These are phyloP conservation scores for Leucophora obtusa DNA, from an alignment of 2,888 invertebrate species.

Conservation along the genomic window DNA sequence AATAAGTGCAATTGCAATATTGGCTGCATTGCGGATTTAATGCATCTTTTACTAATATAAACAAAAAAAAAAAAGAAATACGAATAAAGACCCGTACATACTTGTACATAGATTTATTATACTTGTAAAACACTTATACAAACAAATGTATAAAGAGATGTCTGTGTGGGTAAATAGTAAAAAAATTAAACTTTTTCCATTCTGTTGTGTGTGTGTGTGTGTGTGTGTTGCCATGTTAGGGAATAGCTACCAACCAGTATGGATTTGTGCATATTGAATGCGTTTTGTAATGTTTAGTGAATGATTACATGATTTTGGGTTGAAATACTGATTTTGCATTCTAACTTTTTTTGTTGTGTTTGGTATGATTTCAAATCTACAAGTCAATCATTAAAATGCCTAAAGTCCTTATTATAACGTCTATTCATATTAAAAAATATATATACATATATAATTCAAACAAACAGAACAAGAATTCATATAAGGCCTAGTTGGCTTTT, in stretches of 20 bases:
- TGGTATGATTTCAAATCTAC: conserved; percentile 34
- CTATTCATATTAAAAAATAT: conserved; percentile 48
- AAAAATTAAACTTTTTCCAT: conserved; percentile 31
- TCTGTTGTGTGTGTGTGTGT: conserved; percentile 14
- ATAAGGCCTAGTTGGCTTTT: conserved; percentile 27
- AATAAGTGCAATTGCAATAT: conserved; percentile 64
- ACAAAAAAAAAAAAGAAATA: background rate
- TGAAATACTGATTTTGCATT: conserved; percentile 3
- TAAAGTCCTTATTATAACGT: conserved; percentile 60
- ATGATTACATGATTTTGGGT: conserved; percentile 22
- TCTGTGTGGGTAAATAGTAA: background rate
- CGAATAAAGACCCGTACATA: background rate
- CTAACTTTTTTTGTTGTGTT: conserved; percentile 6
- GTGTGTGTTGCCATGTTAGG: conserved; percentile 9
- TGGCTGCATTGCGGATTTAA: conserved; percentile 65
- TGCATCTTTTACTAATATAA: conserved; percentile 60
- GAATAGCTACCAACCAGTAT: background rate
- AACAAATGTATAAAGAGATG: conserved; percentile 17
- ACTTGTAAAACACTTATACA: conserved; percentile 53
- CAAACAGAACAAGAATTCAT: conserved; percentile 16
- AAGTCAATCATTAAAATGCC: conserved; percentile 64
- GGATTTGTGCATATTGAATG: conserved; percentile 56
- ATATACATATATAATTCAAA: conserved; percentile 26
- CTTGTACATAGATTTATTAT: conserved; percentile 24
- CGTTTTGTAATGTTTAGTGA: conserved; percentile 56